Evolutionary conservation across 2,113 vertebrate species (phyloP).

Genomic region (Lampris megalopsis): DNA sequence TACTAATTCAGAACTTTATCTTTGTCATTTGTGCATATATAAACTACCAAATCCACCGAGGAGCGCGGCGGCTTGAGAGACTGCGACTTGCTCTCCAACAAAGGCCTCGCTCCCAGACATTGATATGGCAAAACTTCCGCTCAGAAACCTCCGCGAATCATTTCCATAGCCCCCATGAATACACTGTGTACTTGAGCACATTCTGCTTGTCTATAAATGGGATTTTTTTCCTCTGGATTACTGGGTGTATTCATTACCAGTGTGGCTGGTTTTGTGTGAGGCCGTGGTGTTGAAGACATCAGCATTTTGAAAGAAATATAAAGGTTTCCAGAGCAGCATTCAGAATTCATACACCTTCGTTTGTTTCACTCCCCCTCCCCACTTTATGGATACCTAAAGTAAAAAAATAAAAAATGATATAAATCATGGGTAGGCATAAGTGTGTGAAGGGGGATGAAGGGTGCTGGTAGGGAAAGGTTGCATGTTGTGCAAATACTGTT

Average conservation of each 20-base stretch:
- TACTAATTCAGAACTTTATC: conserved; percentile 81
- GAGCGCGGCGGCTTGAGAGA: conserved; percentile 67
- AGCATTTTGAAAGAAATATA: conserved; percentile 21
- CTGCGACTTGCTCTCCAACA: conserved; percentile 67
- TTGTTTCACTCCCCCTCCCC: too few relatives aligned
- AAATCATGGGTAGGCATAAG: too few relatives aligned
- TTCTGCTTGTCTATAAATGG: conserved; percentile 21
- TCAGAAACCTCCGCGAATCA: conserved; percentile 60
- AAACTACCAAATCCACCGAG: conserved; percentile 73
- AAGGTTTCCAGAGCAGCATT: neutral
- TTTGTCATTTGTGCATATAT: conserved; percentile 83
- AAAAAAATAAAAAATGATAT: too few relatives aligned
- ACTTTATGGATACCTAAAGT: too few relatives aligned
- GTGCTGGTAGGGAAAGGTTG: neutral
- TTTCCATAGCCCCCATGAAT: conserved; percentile 68
- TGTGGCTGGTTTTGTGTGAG: conserved; percentile 27
- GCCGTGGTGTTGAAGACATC: neutral
- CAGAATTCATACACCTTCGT: neutral
- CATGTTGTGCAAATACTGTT: too few relatives aligned
- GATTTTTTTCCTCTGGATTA: conserved; percentile 31
- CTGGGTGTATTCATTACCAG: conserved; percentile 44
- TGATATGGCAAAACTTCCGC: conserved; percentile 79
- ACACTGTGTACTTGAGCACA: conserved; percentile 61
- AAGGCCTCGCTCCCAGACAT: conserved; percentile 67
- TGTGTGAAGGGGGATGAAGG: neutral